A percentile compares a stretch with the other conserved stretches of the same genome.
These are phyloP conservation scores for Lemur catta DNA, from an alignment of 2,797 vertebrate genomes.

Conservation along the genomic window DNA sequence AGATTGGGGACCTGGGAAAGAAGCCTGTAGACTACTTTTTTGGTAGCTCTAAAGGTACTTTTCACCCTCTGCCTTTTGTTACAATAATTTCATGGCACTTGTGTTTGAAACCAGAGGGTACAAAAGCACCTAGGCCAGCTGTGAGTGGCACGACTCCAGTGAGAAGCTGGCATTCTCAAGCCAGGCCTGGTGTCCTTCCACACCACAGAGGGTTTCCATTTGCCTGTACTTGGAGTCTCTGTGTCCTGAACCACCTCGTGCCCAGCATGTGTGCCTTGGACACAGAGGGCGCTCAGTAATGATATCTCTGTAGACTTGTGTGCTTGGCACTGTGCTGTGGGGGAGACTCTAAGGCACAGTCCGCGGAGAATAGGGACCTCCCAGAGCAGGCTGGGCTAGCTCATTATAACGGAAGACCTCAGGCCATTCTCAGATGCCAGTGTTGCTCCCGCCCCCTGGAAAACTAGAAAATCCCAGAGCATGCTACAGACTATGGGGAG, in stretches of 20 bases:
- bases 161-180: neutral
- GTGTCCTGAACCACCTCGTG: neutral
- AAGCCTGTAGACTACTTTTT: neutral
- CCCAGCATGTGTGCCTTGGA: neutral
- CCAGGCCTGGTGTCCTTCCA: neutral
- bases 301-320: neutral
- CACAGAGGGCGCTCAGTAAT: neutral
- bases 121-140: neutral
- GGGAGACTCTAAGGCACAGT: neutral
- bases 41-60: neutral
- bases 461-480: neutral
- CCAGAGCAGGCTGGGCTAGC: neutral
- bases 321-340: neutral
- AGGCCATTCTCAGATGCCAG: neutral
- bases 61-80: neutral
- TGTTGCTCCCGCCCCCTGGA: neutral
- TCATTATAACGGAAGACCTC: neutral
- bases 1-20: neutral
- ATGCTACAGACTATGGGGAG: neutral
- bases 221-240: neutral
- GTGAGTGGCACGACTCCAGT: neutral
- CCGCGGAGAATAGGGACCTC: neutral
- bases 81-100: neutral
- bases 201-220: neutral
- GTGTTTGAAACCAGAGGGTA: neutral